Evolutionary conservation across 2,888 invertebrate species (phyloP).

Genomic region (Macrophya annulata): DNA sequence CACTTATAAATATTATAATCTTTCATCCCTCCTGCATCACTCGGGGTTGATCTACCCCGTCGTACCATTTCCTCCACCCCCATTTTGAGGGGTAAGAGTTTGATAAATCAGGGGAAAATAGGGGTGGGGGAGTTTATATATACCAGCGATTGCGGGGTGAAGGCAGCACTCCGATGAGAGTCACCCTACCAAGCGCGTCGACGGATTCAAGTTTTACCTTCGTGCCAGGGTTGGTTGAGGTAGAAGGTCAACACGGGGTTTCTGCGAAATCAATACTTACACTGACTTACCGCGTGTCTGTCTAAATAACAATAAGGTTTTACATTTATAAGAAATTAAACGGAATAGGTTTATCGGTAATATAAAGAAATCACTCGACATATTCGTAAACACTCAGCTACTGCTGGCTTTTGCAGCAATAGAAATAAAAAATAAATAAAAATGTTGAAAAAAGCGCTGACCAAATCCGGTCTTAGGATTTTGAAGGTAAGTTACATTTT

Average conservation of each 20-base stretch:
- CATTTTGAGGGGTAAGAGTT: constrained; percentile 54
- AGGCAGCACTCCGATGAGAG: constrained; percentile 74
- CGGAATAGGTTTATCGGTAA: background rate
- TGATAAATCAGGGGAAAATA: constrained; percentile 20
- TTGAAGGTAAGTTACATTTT: constrained; percentile 71
- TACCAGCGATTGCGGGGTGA: constrained; percentile 68
- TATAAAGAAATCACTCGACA: background rate
- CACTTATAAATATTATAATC: constrained; percentile 59
- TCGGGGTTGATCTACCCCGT: background rate
- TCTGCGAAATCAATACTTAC: constrained; percentile 42
- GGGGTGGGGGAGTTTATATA: constrained; percentile 73
- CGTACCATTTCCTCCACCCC: constrained; percentile 54
- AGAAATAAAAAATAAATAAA: background rate
- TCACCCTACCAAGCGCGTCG: constrained; percentile 69
- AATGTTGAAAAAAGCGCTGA: constrained; percentile 75
- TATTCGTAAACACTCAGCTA: no score
- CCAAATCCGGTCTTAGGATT: constrained; percentile 75
- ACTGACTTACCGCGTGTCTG: constrained; percentile 41
- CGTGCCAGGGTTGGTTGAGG: constrained; percentile 39
- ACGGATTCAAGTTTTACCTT: constrained; percentile 41
- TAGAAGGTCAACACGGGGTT: constrained; percentile 50
- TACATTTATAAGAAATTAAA: background rate
- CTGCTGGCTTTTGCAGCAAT: background rate
- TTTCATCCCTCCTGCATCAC: constrained; percentile 36
- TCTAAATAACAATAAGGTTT: constrained; percentile 9